Percentiles rank a stretch among this genome's conserved stretches.
Conservation (phyloP, 2,797 vertebrate species). For the Tiaroga cobitis region DNA sequence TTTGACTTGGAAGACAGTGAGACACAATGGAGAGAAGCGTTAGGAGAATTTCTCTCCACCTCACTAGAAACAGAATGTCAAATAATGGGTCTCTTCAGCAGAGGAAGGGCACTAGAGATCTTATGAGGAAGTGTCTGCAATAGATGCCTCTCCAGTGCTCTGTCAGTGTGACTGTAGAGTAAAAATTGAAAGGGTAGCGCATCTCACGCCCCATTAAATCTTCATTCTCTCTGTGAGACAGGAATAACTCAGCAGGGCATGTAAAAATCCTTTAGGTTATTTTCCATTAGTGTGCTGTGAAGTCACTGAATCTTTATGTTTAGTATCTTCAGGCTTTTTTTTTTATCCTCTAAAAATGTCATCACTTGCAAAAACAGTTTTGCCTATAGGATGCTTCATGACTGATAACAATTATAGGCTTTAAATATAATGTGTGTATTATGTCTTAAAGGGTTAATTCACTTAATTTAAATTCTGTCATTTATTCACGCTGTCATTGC, state of each 20-base stretch:
- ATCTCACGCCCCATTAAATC: constrained; percentile 44
- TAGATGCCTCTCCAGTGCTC: constrained; percentile 17
- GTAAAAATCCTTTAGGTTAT: constrained; percentile 36
- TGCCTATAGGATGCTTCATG: background rate
- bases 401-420: background rate
- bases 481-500: background rate
- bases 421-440: background rate
- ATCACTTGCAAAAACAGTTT: background rate
- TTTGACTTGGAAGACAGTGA: background rate
- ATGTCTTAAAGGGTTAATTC: background rate
- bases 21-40: background rate
- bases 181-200: constrained; percentile 32
- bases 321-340: background rate
- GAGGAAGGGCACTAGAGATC: constrained; percentile 30
- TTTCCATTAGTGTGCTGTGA: constrained; percentile 26
- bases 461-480: background rate
- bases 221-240: constrained; percentile 34
- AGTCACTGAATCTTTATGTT: constrained; percentile 5
- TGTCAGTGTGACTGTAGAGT: constrained; percentile 23
- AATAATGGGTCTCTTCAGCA: constrained; percentile 25
- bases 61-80: constrained; percentile 44
- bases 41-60: constrained; percentile 13
- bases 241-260: constrained; percentile 36
- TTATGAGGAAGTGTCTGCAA: constrained; percentile 23
- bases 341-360: background rate